Percentiles rank a stretch among this genome's conserved stretches.
Evolutionary conservation across 1,140 invertebrate species (phyloP).

Genomic region (Papilio dardanus): DNA sequence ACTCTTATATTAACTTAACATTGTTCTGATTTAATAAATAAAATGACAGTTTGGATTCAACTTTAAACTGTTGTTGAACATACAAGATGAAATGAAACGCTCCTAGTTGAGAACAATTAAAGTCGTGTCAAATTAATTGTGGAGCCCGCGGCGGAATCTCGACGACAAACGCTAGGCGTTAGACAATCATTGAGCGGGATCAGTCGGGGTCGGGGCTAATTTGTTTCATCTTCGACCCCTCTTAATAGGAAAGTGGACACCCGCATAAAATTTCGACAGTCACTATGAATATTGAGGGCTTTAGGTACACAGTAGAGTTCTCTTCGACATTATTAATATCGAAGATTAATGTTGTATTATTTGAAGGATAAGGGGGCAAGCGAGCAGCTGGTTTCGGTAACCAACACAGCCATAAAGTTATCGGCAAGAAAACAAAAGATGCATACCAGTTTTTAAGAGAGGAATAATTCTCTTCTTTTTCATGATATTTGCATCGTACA

Average conservation of each 20-base stretch:
- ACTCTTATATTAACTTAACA: background rate
- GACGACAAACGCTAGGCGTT: conserved; percentile 58
- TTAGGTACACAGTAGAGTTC: conserved; percentile 13
- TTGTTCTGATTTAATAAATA: background rate
- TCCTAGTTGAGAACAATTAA: conserved; percentile 39
- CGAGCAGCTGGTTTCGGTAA: background rate
- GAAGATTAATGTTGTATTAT: conserved; percentile 12
- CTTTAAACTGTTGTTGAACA: background rate
- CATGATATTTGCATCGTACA: background rate
- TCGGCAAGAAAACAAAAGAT: background rate
- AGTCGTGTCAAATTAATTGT: conserved; percentile 53
- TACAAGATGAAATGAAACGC: background rate
- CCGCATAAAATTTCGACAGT: conserved; percentile 64
- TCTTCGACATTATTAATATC: background rate
- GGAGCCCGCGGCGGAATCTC: conserved; percentile 52
- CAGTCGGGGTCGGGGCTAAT: conserved; percentile 63
- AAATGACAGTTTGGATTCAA: background rate
- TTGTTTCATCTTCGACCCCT: conserved; percentile 63
- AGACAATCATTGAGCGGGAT: conserved; percentile 66
- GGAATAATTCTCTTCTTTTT: background rate
- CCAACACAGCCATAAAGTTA: background rate
- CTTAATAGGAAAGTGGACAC: conserved; percentile 69
- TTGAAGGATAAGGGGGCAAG: background rate
- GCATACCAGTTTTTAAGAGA: background rate
- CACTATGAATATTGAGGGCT: conserved; percentile 50